Conservation (phyloP, 1,140 invertebrate genomes). For the Zaprionus lachaisei region DNA sequence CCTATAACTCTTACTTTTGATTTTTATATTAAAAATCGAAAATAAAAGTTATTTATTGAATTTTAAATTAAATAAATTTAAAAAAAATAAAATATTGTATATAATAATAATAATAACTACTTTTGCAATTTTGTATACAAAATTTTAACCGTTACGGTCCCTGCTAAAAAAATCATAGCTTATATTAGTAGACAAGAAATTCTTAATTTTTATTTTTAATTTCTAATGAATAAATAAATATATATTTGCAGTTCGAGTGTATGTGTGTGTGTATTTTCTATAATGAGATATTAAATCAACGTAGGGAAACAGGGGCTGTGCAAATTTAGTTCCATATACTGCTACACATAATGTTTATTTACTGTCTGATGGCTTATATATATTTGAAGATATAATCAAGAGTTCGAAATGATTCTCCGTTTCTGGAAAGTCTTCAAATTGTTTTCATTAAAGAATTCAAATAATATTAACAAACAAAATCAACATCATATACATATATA, state of each 20-base stretch:
- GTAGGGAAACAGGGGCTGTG: background rate
- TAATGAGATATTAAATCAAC: background rate
- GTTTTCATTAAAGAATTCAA: conserved; percentile 9
- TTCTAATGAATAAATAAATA: background rate
- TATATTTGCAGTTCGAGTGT: background rate
- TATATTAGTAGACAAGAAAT: background rate
- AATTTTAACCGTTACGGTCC: too few species aligned
- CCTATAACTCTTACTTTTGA: too few species aligned
- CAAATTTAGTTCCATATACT: conserved; percentile 1
- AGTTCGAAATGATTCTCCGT: conserved; percentile 20
- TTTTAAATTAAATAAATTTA: too few species aligned
- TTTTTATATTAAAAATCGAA: too few species aligned
- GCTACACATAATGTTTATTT: background rate
- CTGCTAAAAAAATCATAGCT: background rate
- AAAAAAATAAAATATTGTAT: too few species aligned
- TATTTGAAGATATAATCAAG: background rate
- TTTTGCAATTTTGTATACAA: too few species aligned
- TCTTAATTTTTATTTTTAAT: conserved; percentile 3
- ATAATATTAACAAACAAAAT: conserved; percentile 18
- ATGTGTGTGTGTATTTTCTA: background rate
- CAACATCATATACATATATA: conserved; percentile 25
- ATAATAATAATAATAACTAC: too few species aligned
- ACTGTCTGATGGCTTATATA: background rate
- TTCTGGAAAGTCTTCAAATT: background rate
- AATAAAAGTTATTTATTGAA: too few species aligned